Percentiles rank a stretch among this genome's conserved stretches.
These are phyloP conservation scores for Campoplex nolae DNA, from an alignment of 2,888 invertebrate species.

Conservation along the genomic window DNA sequence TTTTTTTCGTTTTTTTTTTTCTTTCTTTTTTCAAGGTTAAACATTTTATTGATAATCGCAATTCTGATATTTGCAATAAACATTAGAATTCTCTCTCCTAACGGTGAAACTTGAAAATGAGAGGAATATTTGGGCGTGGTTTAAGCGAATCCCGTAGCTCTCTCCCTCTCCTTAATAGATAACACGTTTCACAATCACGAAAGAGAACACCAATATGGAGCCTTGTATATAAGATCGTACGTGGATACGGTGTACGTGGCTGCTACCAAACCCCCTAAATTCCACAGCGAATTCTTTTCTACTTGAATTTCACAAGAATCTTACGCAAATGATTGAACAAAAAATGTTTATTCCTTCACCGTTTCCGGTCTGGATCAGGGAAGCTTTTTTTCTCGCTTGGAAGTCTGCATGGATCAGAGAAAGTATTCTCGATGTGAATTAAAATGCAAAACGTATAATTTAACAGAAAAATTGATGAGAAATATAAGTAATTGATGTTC, in stretches of 20 bases:
- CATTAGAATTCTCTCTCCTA: conserved; percentile 5
- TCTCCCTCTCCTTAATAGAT: neutral
- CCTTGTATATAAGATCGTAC: conserved; percentile 53
- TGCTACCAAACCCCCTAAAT: conserved; percentile 13
- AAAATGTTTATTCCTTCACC: neutral
- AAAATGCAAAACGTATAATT: too few relatives aligned
- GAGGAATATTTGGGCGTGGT: conserved; percentile 50
- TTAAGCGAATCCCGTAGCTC: neutral
- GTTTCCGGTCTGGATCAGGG: neutral
- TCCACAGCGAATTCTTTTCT: conserved; percentile 34
- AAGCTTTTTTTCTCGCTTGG: too few relatives aligned
- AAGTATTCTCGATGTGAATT: neutral
- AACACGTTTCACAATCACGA: conserved; percentile 29
- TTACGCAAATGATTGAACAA: neutral
- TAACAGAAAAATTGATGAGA: too few relatives aligned
- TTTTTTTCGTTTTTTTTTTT: neutral
- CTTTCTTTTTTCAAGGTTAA: neutral
- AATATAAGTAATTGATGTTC: neutral
- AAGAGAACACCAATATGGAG: conserved; percentile 66
- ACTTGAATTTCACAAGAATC: conserved; percentile 21
- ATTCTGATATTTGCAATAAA: conserved; percentile 45
- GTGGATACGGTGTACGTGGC: conserved; percentile 11
- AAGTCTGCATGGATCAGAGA: neutral
- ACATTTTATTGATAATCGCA: conserved; percentile 3
- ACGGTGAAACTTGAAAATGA: conserved; percentile 19